Conservation (phyloP, 2,113 vertebrate species). For the Synchiropus splendidus region DNA sequence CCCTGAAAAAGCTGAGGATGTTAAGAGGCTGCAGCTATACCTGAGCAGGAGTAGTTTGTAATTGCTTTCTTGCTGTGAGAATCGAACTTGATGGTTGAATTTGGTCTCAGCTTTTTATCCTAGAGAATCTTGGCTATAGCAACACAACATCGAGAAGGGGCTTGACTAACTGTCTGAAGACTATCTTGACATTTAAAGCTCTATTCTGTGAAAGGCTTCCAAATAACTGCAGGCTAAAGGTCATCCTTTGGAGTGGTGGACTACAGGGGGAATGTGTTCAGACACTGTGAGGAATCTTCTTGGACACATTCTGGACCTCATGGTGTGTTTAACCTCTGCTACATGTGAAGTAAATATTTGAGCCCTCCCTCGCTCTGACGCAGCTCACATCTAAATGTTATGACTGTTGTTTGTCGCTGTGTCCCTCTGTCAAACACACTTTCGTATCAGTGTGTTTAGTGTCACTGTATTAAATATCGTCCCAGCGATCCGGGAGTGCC, state of each 20-base stretch:
- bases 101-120: no score
- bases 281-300: conserved; percentile 27
- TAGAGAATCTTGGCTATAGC: no score
- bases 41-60: no score
- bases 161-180: no score
- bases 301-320: conserved; percentile 22
- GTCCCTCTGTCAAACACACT: neutral
- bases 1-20: no score
- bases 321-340: conserved; percentile 34
- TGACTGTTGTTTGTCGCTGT: conserved; percentile 4
- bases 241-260: conserved; percentile 4
- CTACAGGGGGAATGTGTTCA: conserved; percentile 22
- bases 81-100: no score
- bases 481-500: conserved; percentile 16
- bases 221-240: conserved; percentile 13
- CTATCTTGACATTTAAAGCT: no score
- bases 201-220: no score
- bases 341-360: conserved; percentile 55
- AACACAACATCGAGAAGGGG: no score
- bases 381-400: conserved; percentile 21
- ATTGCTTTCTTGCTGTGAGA: no score
- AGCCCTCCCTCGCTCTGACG: conserved; percentile 15
- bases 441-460: conserved; percentile 1
- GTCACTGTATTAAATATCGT: conserved; percentile 16
- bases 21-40: no score